Conservation (phyloP, 1,140 invertebrate genomes). For the Lepidurus arcticus region DNA sequence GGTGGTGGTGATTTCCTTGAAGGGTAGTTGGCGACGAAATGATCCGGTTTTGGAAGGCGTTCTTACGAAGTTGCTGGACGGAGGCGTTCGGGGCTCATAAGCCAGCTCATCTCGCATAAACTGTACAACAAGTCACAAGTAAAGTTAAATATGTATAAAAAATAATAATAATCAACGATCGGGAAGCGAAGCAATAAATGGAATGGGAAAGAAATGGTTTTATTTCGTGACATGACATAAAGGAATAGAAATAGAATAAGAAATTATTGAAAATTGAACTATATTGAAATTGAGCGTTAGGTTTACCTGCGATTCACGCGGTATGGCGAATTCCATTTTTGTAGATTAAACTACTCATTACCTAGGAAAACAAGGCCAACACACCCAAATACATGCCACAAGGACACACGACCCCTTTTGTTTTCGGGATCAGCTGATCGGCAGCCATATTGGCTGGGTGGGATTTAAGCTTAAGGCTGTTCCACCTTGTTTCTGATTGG, state of each 20-base stretch:
- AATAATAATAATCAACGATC: neutral
- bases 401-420: neutral
- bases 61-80: neutral
- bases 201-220: no score
- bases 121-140: neutral
- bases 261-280: neutral
- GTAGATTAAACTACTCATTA: neutral
- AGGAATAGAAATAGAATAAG: no score
- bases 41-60: neutral
- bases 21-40: neutral
- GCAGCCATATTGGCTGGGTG: neutral
- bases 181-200: no score
- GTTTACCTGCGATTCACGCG: neutral
- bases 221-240: no score
- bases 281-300: neutral
- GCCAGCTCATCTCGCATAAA: neutral
- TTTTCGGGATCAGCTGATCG: neutral
- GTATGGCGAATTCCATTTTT: neutral
- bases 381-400: neutral
- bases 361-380: neutral
- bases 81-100: neutral
- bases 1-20: neutral
- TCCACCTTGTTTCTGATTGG: neutral
- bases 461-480: neutral
- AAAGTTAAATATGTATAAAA: neutral